A percentile compares a stretch with the other conserved stretches of the same genome.
Conservation (phyloP, 1,140 invertebrate species). For the Ylistrum balloti region DNA sequence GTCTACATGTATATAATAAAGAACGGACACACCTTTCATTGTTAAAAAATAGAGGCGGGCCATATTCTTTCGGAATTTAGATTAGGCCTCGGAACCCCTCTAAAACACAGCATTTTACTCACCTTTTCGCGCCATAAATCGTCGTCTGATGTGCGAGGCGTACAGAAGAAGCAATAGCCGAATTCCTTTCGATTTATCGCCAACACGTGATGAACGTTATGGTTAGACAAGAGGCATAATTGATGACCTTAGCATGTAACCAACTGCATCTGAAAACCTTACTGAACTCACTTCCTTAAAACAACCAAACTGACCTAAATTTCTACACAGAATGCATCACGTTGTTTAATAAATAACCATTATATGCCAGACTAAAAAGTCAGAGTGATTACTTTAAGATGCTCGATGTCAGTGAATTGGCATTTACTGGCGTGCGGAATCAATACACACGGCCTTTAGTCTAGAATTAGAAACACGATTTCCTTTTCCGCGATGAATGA, state of each 20-base stretch:
- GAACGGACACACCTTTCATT: too few relatives aligned
- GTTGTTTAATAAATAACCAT: neutral
- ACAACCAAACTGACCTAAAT: constrained; percentile 2
- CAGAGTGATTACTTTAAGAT: neutral
- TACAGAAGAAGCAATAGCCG: neutral
- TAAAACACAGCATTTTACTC: neutral
- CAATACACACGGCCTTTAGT: neutral
- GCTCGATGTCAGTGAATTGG: neutral
- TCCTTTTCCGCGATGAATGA: constrained; percentile 28
- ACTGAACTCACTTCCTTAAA: neutral
- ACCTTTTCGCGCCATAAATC: neutral
- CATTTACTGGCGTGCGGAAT: neutral
- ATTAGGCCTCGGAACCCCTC: too few relatives aligned
- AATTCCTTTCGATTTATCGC: neutral
- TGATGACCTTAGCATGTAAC: neutral
- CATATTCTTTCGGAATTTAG: too few relatives aligned
- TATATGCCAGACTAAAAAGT: constrained; percentile 14
- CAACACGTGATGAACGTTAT: neutral
- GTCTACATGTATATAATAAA: too few relatives aligned
- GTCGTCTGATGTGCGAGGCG: neutral
- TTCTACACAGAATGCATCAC: neutral
- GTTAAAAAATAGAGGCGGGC: too few relatives aligned
- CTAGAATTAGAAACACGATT: neutral
- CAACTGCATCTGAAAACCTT: neutral
- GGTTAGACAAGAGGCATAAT: neutral